Percentiles rank a stretch among this genome's conserved stretches.
phyloP scores from a whole-genome alignment of 2,113 vertebrate species.

The Plestiodon gilberti region DNA sequence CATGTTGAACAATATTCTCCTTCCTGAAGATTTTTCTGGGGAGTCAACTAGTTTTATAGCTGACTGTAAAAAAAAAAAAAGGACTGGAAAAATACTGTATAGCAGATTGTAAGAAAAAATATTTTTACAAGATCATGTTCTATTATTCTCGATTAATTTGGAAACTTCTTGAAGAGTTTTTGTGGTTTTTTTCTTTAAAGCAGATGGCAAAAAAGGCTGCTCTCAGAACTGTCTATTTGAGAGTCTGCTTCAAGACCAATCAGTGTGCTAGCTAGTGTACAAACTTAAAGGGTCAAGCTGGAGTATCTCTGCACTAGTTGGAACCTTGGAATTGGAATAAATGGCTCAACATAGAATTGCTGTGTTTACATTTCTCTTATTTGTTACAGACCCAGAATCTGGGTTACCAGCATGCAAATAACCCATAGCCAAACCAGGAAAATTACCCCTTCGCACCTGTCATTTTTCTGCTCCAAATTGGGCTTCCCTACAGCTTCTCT shows the following conservation, averaged over 20 bases:
- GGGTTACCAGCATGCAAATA: not conserved
- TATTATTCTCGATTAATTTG: not conserved
- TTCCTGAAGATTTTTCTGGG: not conserved
- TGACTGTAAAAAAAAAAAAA: not conserved
- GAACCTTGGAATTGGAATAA: not conserved
- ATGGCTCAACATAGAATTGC: not conserved
- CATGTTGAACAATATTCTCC: conserved; percentile 18
- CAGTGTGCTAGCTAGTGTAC: not conserved
- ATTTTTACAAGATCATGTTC: not conserved
- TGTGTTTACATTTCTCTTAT: not conserved
- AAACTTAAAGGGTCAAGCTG: not conserved
- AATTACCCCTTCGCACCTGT: not conserved
- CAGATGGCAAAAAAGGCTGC: no score
- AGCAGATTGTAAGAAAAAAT: not conserved
- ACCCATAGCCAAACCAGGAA: not conserved
- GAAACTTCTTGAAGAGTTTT: not conserved
- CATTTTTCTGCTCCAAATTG: no score
- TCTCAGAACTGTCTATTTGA: no score
- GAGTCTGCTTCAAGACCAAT: not conserved
- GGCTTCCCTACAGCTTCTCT: no score
- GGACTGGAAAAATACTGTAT: not conserved
- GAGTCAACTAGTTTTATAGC: conserved; percentile 6
- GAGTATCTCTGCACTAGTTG: not conserved
- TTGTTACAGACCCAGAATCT: not conserved
- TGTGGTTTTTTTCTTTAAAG: not conserved